phyloP scores from a whole-genome alignment of 1,140 invertebrate genomes.

The Batillaria attramentaria region DNA sequence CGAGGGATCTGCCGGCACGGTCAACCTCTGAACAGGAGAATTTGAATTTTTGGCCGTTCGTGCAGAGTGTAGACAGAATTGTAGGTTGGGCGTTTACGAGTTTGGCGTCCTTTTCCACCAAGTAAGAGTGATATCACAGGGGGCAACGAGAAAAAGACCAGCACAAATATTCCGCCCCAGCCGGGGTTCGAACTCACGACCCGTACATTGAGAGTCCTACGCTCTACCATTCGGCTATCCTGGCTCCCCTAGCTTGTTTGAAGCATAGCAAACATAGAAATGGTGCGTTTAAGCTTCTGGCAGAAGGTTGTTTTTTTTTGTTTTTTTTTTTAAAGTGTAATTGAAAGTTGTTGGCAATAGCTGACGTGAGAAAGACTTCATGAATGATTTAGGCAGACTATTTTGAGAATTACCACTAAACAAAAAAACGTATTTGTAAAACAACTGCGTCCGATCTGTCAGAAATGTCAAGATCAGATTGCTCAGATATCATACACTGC shows the following conservation, averaged over 20 bases:
- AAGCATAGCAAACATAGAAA: too few species aligned
- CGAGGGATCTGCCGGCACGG: too few species aligned
- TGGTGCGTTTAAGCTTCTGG: too few species aligned
- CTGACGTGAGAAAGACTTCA: not conserved
- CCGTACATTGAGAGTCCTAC: too few species aligned
- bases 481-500: not conserved
- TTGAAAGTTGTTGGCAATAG: not conserved
- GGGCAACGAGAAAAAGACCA: too few species aligned
- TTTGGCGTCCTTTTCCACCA: too few species aligned
- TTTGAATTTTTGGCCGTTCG: too few species aligned
- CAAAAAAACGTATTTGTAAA: not conserved
- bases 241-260: too few species aligned
- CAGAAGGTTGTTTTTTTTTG: slow-evolving; percentile 1
- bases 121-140: too few species aligned
- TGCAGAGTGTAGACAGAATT: not conserved
- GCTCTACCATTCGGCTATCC: too few species aligned
- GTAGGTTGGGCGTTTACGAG: not conserved
- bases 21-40: not conserved
- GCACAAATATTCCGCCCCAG: too few species aligned
- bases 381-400: not conserved
- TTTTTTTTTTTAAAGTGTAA: not conserved
- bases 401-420: not conserved
- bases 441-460: not conserved
- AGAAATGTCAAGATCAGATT: not conserved
- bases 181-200: too few species aligned